Percentiles rank a stretch among this genome's conserved stretches.
These are phyloP conservation scores for Pterostichus madidus DNA, from an alignment of 2,888 invertebrate genomes.

Conservation along the genomic window DNA sequence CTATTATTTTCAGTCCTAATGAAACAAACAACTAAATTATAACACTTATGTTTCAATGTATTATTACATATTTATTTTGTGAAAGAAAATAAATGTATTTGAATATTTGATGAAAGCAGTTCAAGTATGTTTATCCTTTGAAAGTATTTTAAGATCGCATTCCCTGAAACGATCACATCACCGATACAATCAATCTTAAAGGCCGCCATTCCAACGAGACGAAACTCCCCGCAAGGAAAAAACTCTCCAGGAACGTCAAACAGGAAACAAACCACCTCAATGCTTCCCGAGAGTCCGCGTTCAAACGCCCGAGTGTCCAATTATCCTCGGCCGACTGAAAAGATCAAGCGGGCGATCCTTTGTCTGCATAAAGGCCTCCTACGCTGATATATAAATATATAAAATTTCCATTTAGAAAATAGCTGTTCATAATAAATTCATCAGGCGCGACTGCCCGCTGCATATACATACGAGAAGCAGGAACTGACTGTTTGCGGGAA, in stretches of 20 bases:
- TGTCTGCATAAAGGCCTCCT: conserved; percentile 59
- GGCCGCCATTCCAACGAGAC: not conserved
- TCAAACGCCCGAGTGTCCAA: conserved; percentile 70
- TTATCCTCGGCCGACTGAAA: conserved; percentile 71
- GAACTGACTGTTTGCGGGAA: conserved; percentile 1
- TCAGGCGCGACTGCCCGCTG: conserved; percentile 73
- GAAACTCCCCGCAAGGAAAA: not conserved
- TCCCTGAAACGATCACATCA: not conserved
- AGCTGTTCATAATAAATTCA: conserved; percentile 76
- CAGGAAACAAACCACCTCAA: conserved; percentile 42
- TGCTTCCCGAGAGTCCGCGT: conserved; percentile 23
- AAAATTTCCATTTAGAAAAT: conserved; percentile 77
- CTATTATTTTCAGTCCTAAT: too few species aligned
- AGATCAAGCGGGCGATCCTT: conserved; percentile 69
- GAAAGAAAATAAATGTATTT: not conserved
- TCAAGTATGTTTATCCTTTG: conserved; percentile 6
- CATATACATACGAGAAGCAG: conserved; percentile 26
- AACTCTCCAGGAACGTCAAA: conserved; percentile 1
- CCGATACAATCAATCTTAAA: conserved; percentile 47
- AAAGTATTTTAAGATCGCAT: not conserved
- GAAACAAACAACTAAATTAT: too few species aligned
- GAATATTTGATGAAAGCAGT: not conserved
- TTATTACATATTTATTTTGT: too few species aligned
- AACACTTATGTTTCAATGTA: too few species aligned
- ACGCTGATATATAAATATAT: conserved; percentile 75